Conservation (phyloP, 2,113 vertebrate species). For the Lota lota region DNA sequence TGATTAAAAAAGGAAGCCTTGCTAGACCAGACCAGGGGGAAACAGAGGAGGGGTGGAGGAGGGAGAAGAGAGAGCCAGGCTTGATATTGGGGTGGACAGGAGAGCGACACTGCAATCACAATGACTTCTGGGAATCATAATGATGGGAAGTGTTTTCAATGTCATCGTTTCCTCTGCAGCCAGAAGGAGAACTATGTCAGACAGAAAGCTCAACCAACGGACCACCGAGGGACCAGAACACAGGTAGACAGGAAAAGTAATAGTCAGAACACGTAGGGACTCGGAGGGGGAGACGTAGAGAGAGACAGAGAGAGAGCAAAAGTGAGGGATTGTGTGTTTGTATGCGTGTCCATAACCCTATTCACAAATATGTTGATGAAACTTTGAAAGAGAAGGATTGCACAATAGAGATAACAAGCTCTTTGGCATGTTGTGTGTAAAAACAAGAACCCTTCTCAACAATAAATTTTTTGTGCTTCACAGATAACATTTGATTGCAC, state of each 20-base stretch:
- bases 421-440: too few species aligned
- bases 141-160: constrained; percentile 60
- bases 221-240: constrained; percentile 15
- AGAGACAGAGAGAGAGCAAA: too few species aligned
- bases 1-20: constrained; percentile 15
- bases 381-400: too few species aligned
- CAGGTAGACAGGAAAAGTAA: constrained; percentile 35
- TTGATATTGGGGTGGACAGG: too few species aligned
- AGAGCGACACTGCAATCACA: constrained; percentile 17
- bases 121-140: constrained; percentile 53
- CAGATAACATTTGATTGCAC: too few species aligned
- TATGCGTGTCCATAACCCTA: too few species aligned
- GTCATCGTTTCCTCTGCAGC: constrained; percentile 52
- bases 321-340: too few species aligned
- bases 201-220: constrained; percentile 3
- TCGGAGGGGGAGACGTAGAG: not conserved
- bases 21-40: constrained; percentile 19
- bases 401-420: too few species aligned
- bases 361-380: too few species aligned
- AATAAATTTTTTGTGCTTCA: too few species aligned
- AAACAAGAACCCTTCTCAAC: too few species aligned
- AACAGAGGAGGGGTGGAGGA: not conserved
- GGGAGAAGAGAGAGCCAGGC: not conserved
- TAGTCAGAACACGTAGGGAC: not conserved
- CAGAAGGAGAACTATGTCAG: constrained; percentile 59